Evolutionary conservation across 2,113 vertebrate species (phyloP).

Genomic region (Tragelaphus buxtoni): DNA sequence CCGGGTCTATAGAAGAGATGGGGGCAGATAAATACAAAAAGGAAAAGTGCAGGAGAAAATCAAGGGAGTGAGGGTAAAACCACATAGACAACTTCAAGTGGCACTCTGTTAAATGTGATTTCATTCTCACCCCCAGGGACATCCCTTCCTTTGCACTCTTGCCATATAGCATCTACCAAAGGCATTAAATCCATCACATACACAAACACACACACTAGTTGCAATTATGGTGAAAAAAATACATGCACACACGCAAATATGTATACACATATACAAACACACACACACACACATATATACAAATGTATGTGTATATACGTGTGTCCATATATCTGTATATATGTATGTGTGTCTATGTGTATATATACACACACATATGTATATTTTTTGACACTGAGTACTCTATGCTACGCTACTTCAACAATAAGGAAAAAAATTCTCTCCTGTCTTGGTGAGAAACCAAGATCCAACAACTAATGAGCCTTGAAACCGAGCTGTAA

Average conservation of each 20-base stretch:
- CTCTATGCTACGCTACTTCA: background rate
- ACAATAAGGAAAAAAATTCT: slow-evolving; percentile 42
- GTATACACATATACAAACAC: background rate
- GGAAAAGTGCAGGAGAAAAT: background rate
- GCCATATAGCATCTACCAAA: background rate
- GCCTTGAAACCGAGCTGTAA: slow-evolving; percentile 70
- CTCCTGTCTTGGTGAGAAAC: slow-evolving; percentile 54
- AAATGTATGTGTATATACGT: fast-evolving
- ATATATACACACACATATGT: fast-evolving
- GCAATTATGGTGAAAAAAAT: background rate
- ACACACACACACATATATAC: fast-evolving
- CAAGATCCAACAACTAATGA: slow-evolving; percentile 69
- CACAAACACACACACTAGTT: background rate
- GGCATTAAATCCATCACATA: slow-evolving; percentile 37
- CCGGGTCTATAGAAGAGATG: background rate
- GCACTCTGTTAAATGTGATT: slow-evolving; percentile 43
- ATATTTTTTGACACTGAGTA: background rate
- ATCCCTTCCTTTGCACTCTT: background rate
- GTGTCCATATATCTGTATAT: background rate
- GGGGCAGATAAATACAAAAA: slow-evolving; percentile 33
- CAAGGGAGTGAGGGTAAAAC: background rate
- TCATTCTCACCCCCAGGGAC: slow-evolving; percentile 39
- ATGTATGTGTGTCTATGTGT: background rate
- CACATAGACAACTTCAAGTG: background rate
- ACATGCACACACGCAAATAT: background rate